phyloP scores from a whole-genome alignment of 37 sponge, comb jelly and placozoan genomes.

The Cladorhizidae sp. region DNA sequence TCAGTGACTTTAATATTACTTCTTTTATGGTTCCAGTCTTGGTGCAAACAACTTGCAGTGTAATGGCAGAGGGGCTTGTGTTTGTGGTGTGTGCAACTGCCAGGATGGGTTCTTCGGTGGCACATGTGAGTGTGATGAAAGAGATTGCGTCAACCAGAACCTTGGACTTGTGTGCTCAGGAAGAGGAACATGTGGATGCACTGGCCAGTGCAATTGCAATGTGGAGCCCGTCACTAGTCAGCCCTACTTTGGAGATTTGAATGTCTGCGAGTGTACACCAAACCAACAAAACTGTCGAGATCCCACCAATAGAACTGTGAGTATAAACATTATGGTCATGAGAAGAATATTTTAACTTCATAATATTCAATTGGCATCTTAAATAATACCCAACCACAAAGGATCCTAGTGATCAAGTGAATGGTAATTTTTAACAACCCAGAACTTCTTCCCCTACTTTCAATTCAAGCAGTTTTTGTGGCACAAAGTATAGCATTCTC shows the following conservation, averaged over 20 bases:
- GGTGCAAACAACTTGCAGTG: neutral
- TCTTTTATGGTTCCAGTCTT: neutral
- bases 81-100: slow-evolving; percentile 66
- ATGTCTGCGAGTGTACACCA: slow-evolving; percentile 48
- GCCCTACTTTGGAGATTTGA: slow-evolving; percentile 1
- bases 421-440: no score
- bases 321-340: neutral
- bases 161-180: neutral
- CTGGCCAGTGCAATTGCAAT: slow-evolving; percentile 21
- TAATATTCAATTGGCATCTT: no score
- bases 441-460: no score
- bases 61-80: slow-evolving; percentile 44
- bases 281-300: slow-evolving; percentile 28
- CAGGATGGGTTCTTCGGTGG: slow-evolving; percentile 39
- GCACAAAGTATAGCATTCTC: no score
- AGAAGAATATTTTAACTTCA: no score
- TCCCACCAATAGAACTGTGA: slow-evolving; percentile 13
- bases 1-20: neutral
- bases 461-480: no score
- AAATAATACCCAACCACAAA: no score
- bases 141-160: neutral
- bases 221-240: slow-evolving; percentile 9
- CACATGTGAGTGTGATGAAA: slow-evolving; percentile 56
- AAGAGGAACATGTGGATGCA: slow-evolving; percentile 8
- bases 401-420: no score